A percentile compares a stretch with the other conserved stretches of the same genome.
These are phyloP conservation scores for Ophion ellenae DNA, from an alignment of 2,888 invertebrate species.

Conservation along the genomic window DNA sequence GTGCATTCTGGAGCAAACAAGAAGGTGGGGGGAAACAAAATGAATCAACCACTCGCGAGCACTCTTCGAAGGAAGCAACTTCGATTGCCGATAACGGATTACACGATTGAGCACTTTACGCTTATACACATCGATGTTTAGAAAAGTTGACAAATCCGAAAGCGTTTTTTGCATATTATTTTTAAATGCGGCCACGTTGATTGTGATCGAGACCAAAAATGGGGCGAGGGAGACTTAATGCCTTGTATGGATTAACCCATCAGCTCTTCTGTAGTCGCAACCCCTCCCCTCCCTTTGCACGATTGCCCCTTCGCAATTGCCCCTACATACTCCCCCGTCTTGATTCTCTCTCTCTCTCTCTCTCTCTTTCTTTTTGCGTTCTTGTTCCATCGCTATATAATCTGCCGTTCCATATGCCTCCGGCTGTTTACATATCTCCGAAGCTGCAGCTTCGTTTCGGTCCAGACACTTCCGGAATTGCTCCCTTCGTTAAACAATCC, in stretches of 20 bases:
- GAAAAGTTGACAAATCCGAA: neutral
- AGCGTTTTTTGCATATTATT: neutral
- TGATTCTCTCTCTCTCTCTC: slow-evolving; percentile 3
- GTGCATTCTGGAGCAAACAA: slow-evolving; percentile 19
- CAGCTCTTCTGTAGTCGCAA: neutral
- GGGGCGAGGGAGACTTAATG: slow-evolving; percentile 5
- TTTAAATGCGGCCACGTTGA: neutral
- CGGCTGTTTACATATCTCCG: slow-evolving; percentile 58
- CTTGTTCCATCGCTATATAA: slow-evolving; percentile 33
- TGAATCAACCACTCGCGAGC: slow-evolving; percentile 60
- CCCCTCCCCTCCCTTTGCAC: neutral
- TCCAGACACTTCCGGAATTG: slow-evolving; percentile 54
- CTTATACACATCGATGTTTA: slow-evolving; percentile 9
- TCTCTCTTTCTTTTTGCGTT: neutral
- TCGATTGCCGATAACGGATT: slow-evolving; percentile 78
- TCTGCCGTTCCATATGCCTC: slow-evolving; percentile 46
- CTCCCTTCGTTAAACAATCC: slow-evolving; percentile 24
- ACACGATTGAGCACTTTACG: slow-evolving; percentile 77
- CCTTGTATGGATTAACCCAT: slow-evolving; percentile 27
- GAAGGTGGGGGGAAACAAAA: neutral
- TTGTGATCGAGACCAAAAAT: neutral
- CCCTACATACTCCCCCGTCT: neutral
- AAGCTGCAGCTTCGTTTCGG: slow-evolving; percentile 48
- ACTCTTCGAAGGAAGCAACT: slow-evolving; percentile 40
- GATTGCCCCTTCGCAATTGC: slow-evolving; percentile 7